Evolutionary conservation across 2,113 vertebrate species (phyloP).

Genomic region (Numenius arquata): DNA sequence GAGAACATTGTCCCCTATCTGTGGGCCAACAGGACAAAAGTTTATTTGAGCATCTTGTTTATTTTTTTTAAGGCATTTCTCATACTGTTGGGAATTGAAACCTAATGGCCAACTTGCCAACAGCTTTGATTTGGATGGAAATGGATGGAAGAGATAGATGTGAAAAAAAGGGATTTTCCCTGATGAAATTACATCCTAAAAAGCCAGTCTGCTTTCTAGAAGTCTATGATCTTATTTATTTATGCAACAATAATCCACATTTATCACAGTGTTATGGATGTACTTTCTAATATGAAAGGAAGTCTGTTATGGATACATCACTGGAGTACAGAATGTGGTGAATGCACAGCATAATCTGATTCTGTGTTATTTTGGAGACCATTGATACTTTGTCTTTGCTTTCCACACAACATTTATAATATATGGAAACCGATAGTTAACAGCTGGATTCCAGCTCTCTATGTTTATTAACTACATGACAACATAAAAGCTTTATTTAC

Average conservation of each 20-base stretch:
- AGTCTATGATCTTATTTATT: background rate
- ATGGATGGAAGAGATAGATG: background rate
- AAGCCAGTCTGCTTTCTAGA: background rate
- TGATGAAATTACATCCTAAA: background rate
- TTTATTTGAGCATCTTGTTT: background rate
- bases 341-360: background rate
- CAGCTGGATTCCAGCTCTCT: background rate
- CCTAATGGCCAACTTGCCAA: background rate
- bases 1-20: background rate
- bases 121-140: background rate
- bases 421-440: background rate
- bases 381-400: background rate
- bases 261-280: background rate
- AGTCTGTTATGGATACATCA: background rate
- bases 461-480: background rate
- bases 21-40: background rate
- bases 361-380: background rate
- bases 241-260: background rate
- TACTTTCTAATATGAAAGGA: background rate
- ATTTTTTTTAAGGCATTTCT: background rate
- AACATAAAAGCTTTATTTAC: background rate
- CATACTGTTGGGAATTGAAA: background rate
- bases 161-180: background rate
- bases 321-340: background rate
- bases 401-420: background rate